Conservation (phyloP, 2,888 invertebrate species). For the Bimastos eiseni region DNA sequence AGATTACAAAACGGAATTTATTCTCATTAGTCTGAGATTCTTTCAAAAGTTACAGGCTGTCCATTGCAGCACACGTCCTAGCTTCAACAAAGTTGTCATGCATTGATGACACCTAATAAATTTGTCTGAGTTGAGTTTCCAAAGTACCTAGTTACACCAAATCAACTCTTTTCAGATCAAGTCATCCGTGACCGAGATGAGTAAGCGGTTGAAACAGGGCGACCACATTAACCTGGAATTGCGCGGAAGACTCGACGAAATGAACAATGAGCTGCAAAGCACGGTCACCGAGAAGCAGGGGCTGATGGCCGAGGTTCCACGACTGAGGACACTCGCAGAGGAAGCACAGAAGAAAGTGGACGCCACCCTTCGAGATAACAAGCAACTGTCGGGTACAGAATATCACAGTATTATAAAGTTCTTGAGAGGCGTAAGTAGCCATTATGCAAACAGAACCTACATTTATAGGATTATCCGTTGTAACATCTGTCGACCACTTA, state of each 20-base stretch:
- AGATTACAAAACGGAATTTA: no score
- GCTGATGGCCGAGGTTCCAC: constrained; percentile 87
- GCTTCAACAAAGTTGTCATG: no score
- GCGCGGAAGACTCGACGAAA: constrained; percentile 76
- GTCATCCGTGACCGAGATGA: constrained; percentile 48
- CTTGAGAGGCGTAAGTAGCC: background rate
- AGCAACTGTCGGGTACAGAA: constrained; percentile 85
- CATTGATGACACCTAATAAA: background rate
- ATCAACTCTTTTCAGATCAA: constrained; percentile 37
- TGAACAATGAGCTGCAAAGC: constrained; percentile 82
- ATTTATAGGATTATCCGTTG: no score
- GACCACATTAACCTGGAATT: constrained; percentile 63
- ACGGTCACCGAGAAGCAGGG: constrained; percentile 79
- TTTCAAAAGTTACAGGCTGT: no score
- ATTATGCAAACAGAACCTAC: background rate
- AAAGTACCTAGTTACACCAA: no score
- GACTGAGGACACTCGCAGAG: constrained; percentile 89
- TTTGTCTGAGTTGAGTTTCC: background rate
- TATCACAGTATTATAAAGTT: background rate
- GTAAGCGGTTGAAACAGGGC: constrained; percentile 58
- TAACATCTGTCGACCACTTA: no score
- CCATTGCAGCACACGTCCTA: no score
- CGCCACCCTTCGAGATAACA: constrained; percentile 92
- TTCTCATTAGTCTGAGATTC: no score
- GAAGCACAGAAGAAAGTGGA: constrained; percentile 96